Base-by-base conservation (phyloP, 2,888 invertebrate species). In the Pristionchus japonicus region DNA sequence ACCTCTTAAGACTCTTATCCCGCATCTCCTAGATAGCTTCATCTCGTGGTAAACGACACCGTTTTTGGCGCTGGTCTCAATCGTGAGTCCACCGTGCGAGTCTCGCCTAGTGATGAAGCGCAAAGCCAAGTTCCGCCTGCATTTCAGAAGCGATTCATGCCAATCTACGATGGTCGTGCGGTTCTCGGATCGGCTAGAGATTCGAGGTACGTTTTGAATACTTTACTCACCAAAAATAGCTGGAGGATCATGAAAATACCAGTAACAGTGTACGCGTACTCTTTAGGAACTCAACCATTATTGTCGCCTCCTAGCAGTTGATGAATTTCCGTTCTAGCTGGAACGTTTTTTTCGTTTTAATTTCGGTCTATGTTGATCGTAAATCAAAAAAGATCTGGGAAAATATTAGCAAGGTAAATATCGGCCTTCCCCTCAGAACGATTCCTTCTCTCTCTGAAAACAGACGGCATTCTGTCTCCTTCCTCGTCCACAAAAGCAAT, bases 121-220 rank as follows among this genome's bases (percentile, higher is more conserved):
- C n/a, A n/a, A n/a, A n/a, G n/a, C n/a, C n/a, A n/a, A n/a, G n/a
- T n/a, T n/a, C n/a, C n/a, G n/a, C n/a, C n/a, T n/a, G n/a, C n/a
- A 17, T 70, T 70, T 70, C 70, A 70, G 70, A 4, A 17, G 17
- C 37, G 17, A 70, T 70, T 70, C 31, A 70, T 70, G 70, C 64
- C 31, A 2, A 15, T 27, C 70, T 37, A 31, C 49, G 82, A 82
- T 82, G 82, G 82, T 82, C 3, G 82, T 82, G 2, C 82, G 82
- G 7, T 82, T 82, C 82, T 82, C 82, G 52, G 82, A 82, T 57
- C 31, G 52, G 34, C 82, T 82, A 52, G 49, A 77, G 23, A 43
- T 77, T 77, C 77, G 77, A 77, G 77, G 77, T 77, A 77, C 37
- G n/a, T 43, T 17, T 15, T 74, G 20, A 15, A 34, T 64, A 6